Evolutionary conservation across 2,113 vertebrate species (phyloP).

Genomic region (Cyrtonyx montezumae): DNA sequence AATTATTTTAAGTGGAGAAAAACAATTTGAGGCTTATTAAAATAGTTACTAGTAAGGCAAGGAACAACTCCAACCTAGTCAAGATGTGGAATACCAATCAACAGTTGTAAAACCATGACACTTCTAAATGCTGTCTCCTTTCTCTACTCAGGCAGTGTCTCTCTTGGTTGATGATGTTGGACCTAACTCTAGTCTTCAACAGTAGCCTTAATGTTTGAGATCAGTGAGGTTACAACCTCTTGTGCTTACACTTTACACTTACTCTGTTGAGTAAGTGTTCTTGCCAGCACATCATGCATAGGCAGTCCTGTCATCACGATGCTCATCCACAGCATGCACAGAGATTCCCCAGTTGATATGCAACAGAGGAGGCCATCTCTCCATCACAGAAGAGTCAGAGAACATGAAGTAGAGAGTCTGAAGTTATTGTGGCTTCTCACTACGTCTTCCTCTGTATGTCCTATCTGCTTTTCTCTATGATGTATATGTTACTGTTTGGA

Average conservation of each 20-base stretch:
- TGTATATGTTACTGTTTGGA: fast-evolving
- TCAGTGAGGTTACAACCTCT: background rate
- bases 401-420: background rate
- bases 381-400: background rate
- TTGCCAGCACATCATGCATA: background rate
- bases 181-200: background rate
- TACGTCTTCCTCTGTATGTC: background rate
- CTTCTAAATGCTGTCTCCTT: background rate
- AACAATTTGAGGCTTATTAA: background rate
- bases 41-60: background rate
- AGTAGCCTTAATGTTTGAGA: background rate
- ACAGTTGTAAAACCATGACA: no score
- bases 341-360: no score
- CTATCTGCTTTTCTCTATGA: background rate
- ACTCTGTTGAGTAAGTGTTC: background rate
- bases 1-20: background rate
- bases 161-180: background rate
- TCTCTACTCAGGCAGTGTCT: background rate
- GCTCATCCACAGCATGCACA: background rate
- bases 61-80: background rate
- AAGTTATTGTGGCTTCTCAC: background rate
- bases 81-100: background rate
- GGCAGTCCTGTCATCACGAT: background rate
- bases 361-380: background rate
- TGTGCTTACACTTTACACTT: background rate